phyloP scores from a whole-genome alignment of 2,113 vertebrate species.

The Anarhynchus alexandrinus region DNA sequence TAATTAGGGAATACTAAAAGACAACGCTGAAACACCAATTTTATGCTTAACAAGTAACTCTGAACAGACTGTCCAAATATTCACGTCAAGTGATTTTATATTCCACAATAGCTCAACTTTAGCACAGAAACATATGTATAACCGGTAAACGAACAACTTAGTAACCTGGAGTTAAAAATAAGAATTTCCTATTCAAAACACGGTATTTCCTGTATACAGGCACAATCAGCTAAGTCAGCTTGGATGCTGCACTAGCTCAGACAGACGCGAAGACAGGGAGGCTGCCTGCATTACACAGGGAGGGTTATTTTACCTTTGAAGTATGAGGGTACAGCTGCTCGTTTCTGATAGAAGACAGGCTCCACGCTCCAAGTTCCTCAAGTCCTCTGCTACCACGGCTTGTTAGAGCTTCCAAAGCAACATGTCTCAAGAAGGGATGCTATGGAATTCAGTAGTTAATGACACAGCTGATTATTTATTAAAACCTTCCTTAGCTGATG shows the following conservation, averaged over 20 bases:
- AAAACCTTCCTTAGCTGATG: background rate
- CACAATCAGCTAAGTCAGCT: background rate
- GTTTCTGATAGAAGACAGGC: background rate
- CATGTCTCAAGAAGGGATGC: background rate
- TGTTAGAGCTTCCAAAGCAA: background rate
- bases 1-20: background rate
- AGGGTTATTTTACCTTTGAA: background rate
- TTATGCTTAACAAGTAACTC: background rate
- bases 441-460: background rate
- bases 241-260: background rate
- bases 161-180: background rate
- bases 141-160: background rate
- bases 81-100: background rate
- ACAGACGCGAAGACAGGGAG: background rate
- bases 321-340: background rate
- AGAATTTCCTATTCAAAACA: background rate
- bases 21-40: background rate
- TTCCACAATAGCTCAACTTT: background rate
- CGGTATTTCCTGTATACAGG: background rate
- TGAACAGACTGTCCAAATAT: background rate
- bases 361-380: background rate
- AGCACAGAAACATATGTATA: background rate
- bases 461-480: background rate
- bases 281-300: background rate
- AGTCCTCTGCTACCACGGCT: fast-evolving